Percentiles rank a stretch among this genome's conserved stretches.
Evolutionary conservation across 2,888 invertebrate genomes (phyloP).

Genomic region (Catocala fraxini): DNA sequence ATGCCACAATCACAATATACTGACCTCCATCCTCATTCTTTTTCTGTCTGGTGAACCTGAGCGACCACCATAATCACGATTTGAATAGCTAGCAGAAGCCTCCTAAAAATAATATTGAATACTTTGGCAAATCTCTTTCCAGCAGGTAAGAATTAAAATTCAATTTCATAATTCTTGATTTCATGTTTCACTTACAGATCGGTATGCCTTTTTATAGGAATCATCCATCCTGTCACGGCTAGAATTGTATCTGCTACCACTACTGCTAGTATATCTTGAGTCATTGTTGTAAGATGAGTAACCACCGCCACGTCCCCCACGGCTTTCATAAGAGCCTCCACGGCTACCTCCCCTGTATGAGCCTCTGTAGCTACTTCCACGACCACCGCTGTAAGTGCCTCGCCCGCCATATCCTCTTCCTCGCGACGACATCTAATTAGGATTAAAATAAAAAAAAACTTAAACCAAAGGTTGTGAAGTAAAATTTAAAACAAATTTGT

Average conservation of each 20-base stretch:
- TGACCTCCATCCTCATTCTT: constrained; percentile 89
- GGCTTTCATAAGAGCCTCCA: constrained; percentile 76
- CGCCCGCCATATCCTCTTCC: constrained; percentile 79
- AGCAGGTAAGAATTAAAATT: background rate
- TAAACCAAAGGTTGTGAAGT: background rate
- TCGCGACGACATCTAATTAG: constrained; percentile 78
- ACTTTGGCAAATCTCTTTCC: background rate
- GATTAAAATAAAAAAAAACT: background rate
- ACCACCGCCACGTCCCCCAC: constrained; percentile 78
- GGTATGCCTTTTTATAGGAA: constrained; percentile 81
- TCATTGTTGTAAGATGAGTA: constrained; percentile 79
- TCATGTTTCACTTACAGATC: constrained; percentile 71
- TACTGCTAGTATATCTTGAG: constrained; percentile 74
- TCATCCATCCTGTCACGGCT: constrained; percentile 80
- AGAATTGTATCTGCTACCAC: constrained; percentile 73
- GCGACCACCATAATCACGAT: constrained; percentile 85
- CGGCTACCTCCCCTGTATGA: constrained; percentile 75
- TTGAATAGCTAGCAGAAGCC: constrained; percentile 80
- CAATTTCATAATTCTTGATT: background rate
- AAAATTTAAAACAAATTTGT: background rate
- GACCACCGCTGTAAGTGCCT: constrained; percentile 70
- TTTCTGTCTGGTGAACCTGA: constrained; percentile 89
- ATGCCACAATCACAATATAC: constrained; percentile 52
- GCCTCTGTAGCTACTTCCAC: constrained; percentile 75
- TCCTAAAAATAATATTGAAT: constrained; percentile 65